Evolutionary conservation across 2,797 vertebrate genomes (phyloP).

Genomic region (Microcaecilia unicolor): DNA sequence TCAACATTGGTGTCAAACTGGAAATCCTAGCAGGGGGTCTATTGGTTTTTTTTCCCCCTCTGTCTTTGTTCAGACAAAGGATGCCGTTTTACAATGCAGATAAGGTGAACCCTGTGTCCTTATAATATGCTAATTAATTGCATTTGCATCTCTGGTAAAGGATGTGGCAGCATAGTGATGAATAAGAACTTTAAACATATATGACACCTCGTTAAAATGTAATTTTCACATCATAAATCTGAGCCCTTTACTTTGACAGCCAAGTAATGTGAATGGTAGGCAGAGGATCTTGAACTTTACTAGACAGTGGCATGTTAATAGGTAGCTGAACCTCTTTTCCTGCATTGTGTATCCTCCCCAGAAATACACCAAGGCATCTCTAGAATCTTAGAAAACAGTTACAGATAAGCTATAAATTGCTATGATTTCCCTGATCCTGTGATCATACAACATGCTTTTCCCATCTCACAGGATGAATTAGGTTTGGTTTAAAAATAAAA

Average conservation of each 20-base stretch:
- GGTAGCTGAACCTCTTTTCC: conserved; percentile 15
- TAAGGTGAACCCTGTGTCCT: conserved; percentile 45
- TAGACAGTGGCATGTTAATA: conserved; percentile 18
- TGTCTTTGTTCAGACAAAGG: too few relatives aligned
- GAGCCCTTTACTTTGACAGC: conserved; percentile 43
- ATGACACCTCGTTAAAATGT: conserved; percentile 62
- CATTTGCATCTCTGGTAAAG: conserved; percentile 39
- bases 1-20: too few relatives aligned
- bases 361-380: background rate
- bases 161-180: conserved; percentile 42
- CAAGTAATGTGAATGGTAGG: conserved; percentile 45
- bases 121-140: conserved; percentile 52
- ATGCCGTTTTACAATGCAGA: conserved; percentile 29
- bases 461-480: background rate
- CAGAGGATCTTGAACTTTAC: conserved; percentile 33
- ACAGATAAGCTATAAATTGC: background rate
- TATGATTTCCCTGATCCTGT: accelerated
- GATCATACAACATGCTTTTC: accelerated
- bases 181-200: conserved; percentile 61
- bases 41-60: too few relatives aligned
- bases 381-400: background rate
- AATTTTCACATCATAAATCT: conserved; percentile 58
- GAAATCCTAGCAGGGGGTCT: too few relatives aligned
- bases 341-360: accelerated
- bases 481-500: background rate